These are phyloP conservation scores for Porites lobata DNA, from an alignment of 92 coral and sea anemone species.

Conservation along the genomic window DNA sequence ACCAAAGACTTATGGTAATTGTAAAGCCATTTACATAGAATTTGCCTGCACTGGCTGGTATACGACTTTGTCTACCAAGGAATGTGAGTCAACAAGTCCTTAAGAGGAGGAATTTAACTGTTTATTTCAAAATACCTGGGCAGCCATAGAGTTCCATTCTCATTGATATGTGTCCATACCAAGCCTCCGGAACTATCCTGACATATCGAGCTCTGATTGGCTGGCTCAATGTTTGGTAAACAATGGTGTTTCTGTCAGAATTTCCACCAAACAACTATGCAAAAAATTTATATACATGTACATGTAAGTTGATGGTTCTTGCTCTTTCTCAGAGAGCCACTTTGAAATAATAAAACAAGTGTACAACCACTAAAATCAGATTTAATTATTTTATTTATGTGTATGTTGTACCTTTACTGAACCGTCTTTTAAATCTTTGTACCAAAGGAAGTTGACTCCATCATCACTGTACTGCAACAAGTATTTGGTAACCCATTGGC, in stretches of 20 bases:
- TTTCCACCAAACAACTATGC: neutral
- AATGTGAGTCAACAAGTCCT: too few relatives aligned
- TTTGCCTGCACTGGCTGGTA: too few relatives aligned
- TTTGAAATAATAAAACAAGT: too few relatives aligned
- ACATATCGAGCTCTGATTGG: neutral
- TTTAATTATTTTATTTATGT: too few relatives aligned
- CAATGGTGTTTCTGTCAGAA: neutral
- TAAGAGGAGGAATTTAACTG: neutral
- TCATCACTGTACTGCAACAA: constrained; percentile 18
- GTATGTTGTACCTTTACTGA: neutral
- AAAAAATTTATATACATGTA: too few relatives aligned
- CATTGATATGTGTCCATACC: neutral
- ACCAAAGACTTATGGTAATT: too few relatives aligned
- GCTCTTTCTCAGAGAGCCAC: too few relatives aligned
- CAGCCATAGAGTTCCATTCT: neutral
- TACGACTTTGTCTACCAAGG: too few relatives aligned
- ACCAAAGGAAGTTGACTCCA: neutral
- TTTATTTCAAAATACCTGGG: neutral
- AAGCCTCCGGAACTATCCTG: neutral
- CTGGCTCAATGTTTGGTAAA: neutral
- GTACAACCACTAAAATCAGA: too few relatives aligned
- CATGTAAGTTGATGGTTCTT: too few relatives aligned
- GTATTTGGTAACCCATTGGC: constrained; percentile 6
- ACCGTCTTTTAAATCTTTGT: neutral
- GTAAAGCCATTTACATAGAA: too few relatives aligned